Conservation (phyloP, 2,113 vertebrate genomes). For the Trachemys scripta region DNA sequence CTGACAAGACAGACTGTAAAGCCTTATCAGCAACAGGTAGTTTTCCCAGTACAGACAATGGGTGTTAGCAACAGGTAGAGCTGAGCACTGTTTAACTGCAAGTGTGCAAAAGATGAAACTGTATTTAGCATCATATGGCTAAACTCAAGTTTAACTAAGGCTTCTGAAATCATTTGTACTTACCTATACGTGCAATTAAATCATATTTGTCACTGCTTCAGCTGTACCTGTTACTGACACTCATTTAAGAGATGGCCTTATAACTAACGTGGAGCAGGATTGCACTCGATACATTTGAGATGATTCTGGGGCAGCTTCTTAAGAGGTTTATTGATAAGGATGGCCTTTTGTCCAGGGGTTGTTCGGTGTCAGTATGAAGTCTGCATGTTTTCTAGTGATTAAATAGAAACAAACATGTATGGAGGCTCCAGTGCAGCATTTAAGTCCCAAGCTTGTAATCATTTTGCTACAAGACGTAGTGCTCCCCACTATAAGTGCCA, state of each 20-base stretch:
- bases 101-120: background rate
- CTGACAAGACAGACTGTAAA: background rate
- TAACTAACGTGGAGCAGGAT: background rate
- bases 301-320: background rate
- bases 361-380: background rate
- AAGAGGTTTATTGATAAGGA: background rate
- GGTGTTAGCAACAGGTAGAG: accelerated
- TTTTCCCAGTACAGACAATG: too few relatives aligned
- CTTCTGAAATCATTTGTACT: background rate
- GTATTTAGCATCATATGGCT: background rate
- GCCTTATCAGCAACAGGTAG: background rate
- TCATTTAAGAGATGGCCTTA: background rate
- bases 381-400: background rate
- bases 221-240: background rate
- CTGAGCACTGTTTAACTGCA: background rate
- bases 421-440: background rate
- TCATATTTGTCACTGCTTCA: background rate
- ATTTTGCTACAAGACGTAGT: background rate
- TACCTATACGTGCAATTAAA: background rate
- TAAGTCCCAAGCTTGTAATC: background rate
- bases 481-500: background rate
- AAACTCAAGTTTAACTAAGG: background rate
- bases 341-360: background rate
- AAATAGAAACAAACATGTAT: background rate
- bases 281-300: background rate